Percentiles rank a stretch among this genome's conserved stretches.
Evolutionary conservation across 2,888 invertebrate species (phyloP).

Genomic region (Athalia rosae): DNA sequence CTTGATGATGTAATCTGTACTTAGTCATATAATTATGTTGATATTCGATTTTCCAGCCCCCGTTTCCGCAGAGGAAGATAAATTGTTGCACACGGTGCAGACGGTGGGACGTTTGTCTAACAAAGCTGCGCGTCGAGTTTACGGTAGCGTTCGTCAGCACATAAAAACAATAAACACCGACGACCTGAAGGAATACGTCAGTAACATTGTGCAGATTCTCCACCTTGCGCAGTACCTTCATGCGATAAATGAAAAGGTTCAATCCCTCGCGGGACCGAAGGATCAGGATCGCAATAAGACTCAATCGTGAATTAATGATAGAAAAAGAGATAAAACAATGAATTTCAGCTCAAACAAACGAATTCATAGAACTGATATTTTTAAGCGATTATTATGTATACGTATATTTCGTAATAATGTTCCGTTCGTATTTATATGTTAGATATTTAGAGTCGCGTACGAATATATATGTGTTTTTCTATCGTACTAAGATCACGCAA

Average conservation of each 20-base stretch:
- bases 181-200: conserved; percentile 63
- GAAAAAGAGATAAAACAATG: background rate
- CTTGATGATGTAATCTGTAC: background rate
- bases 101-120: conserved; percentile 83
- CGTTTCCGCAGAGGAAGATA: conserved; percentile 78
- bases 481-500: too few species aligned
- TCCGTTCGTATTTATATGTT: too few species aligned
- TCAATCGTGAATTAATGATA: background rate
- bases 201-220: conserved; percentile 65
- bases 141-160: conserved; percentile 80
- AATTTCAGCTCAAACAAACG: too few species aligned
- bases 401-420: too few species aligned
- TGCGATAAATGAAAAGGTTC: conserved; percentile 56
- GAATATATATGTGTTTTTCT: too few species aligned
- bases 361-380: too few species aligned
- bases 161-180: conserved; percentile 73
- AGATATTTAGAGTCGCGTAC: too few species aligned
- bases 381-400: too few species aligned
- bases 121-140: conserved; percentile 83
- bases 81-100: conserved; percentile 82
- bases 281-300: conserved; percentile 5
- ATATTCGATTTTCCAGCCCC: conserved; percentile 74
- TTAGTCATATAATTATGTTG: background rate
- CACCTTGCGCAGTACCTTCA: conserved; percentile 64
- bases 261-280: conserved; percentile 48